Evolutionary conservation across 2,113 vertebrate genomes (phyloP).

Genomic region (Nyctereutes procyonoides): DNA sequence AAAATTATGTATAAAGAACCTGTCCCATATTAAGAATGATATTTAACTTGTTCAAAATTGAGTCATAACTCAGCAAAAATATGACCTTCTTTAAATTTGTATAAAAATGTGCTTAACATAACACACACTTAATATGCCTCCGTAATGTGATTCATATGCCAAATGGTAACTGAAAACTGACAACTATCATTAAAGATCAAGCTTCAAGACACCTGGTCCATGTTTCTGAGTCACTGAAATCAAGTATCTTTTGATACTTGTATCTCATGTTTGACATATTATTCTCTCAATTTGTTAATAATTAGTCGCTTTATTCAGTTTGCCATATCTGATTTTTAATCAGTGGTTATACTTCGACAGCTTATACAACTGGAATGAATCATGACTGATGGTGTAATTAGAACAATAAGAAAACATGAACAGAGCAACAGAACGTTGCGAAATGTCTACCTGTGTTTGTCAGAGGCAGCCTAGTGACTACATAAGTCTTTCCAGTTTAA

Average conservation of each 20-base stretch:
- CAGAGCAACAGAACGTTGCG: background rate
- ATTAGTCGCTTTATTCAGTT: background rate
- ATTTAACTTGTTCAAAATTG: background rate
- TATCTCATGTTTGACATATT: background rate
- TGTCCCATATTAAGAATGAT: background rate
- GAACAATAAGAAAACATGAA: background rate
- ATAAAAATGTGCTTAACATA: background rate
- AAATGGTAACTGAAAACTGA: conserved; percentile 1
- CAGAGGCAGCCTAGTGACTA: background rate
- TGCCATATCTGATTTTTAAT: background rate
- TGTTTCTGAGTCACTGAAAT: background rate
- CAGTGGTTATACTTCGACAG: background rate
- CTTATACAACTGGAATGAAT: background rate
- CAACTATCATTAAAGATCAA: background rate
- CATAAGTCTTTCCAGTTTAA: background rate
- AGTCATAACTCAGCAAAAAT: background rate
- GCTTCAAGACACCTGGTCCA: background rate
- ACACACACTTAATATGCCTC: background rate
- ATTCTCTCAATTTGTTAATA: background rate
- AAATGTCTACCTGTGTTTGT: background rate
- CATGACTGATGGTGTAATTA: background rate
- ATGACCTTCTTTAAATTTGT: background rate
- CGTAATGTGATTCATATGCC: background rate
- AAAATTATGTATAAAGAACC: background rate
- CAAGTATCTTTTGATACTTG: background rate